Base-by-base conservation (phyloP, 2,888 invertebrate genomes). In the Eubasilissa splendida region DNA sequence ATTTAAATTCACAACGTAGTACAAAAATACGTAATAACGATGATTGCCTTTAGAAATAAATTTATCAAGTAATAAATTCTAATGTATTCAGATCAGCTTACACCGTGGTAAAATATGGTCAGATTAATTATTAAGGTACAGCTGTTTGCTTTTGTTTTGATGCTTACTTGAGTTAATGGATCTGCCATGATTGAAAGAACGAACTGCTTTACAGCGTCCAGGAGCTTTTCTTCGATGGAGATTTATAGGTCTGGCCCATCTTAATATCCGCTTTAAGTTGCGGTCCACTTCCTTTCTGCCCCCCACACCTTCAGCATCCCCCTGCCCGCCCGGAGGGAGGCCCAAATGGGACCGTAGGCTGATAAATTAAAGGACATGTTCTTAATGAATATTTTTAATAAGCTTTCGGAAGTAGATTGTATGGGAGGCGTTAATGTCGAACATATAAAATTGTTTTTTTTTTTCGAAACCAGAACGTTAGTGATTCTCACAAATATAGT, bases 231-330 rank as follows among this genome's bases (percentile, higher is more conserved):
- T 73, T 33, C 71, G 71, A 73, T 73, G 71, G 56, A 56, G 71
- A 73, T 73, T 73, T 73, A 73, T 73, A 73, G 54, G 71, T 73
- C 71, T 58, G 58, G 56, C 54, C 56, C 56, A 73, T 73, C 71
- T 54, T 73, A 73, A 73, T 73, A 73, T 73, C 70, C 54, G 70
- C 54, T 70, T 54, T 70, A 70, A 70, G 53, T 70, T 70, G 70
- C 70, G 70, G 70, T 70, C 70, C 56, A 73, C 71, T 73, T 73
- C 56, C 71, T 73, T 56, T 56, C 71, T 68, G 33, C 52, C 68
- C 50, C 14, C 31, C 54, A 11, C 56, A 31, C 31, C 54, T 53
- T 56, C 68, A 33, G 3, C 12, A 11, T n/a, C 42, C 42, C 58
- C 42, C 56, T 56, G 11, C 33, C n/a, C 56, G 56, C 53, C n/a